These are phyloP conservation scores for Gonatopus flavifemur DNA, from an alignment of 1,140 invertebrate species.

Conservation along the genomic window DNA sequence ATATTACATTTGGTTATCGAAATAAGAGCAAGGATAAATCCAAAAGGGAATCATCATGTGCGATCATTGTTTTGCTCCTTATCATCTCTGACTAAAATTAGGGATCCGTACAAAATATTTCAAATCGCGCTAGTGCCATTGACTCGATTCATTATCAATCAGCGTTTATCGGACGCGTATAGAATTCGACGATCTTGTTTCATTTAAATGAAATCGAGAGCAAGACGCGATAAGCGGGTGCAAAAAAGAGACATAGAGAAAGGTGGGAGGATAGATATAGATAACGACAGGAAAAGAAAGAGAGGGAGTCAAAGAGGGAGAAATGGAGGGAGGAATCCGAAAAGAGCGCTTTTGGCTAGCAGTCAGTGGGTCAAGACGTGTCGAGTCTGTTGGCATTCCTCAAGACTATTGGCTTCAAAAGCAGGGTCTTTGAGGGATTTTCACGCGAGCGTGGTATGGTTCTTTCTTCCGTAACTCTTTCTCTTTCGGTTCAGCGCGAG, in stretches of 20 bases:
- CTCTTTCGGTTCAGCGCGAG: not conserved
- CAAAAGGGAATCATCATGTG: too few relatives aligned
- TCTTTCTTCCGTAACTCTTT: not conserved
- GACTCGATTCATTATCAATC: too few relatives aligned
- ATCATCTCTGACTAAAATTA: too few relatives aligned
- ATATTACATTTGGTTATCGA: too few relatives aligned
- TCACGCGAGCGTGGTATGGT: not conserved
- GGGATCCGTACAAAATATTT: too few relatives aligned
- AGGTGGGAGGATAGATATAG: not conserved
- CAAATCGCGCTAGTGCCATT: too few relatives aligned
- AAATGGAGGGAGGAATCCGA: slow-evolving; percentile 20
- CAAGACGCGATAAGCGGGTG: too few relatives aligned
- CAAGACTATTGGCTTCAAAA: slow-evolving; percentile 29
- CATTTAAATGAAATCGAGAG: too few relatives aligned
- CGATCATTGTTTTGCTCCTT: too few relatives aligned
- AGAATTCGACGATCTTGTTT: too few relatives aligned
- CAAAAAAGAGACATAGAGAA: not conserved
- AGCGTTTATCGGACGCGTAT: too few relatives aligned
- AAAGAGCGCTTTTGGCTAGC: slow-evolving; percentile 45
- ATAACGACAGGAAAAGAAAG: not conserved
- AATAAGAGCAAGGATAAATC: too few relatives aligned
- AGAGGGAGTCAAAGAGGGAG: not conserved
- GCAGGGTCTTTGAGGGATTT: slow-evolving; percentile 10
- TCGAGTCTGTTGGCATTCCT: slow-evolving; percentile 50
- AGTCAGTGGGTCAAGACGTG: slow-evolving; percentile 58